These are phyloP conservation scores for Eulemur rubriventer DNA, from an alignment of 2,797 vertebrate genomes.

Conservation along the genomic window DNA sequence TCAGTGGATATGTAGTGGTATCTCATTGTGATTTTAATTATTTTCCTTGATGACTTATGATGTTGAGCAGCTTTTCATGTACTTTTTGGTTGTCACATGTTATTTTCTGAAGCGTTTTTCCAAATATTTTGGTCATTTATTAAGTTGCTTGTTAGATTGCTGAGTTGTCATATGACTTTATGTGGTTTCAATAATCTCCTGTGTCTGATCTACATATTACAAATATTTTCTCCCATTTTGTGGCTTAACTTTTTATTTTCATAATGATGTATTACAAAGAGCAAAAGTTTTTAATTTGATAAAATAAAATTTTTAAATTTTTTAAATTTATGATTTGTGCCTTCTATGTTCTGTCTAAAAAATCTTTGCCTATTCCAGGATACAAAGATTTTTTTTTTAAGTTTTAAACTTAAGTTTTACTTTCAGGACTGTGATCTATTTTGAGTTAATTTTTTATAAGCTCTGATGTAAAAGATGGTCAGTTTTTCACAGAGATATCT, in stretches of 20 bases:
- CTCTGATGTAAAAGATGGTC: background rate
- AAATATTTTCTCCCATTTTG: background rate
- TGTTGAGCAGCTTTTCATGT: background rate
- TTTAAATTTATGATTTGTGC: background rate
- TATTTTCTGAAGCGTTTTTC: background rate
- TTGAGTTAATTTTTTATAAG: background rate
- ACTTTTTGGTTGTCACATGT: background rate
- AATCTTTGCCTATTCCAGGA: background rate
- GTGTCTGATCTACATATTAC: background rate
- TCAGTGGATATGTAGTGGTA: background rate
- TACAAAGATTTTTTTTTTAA: background rate
- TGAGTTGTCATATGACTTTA: background rate
- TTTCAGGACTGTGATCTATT: background rate
- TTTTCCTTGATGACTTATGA: background rate
- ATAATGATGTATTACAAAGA: background rate
- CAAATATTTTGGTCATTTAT: background rate
- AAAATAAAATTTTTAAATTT: background rate
- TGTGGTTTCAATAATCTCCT: background rate
- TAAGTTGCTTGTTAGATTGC: background rate
- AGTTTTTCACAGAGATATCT: background rate
- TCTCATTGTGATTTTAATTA: background rate
- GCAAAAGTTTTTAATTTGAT: background rate
- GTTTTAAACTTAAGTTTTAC: background rate
- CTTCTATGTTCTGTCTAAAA: background rate
- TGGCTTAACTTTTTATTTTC: background rate